phyloP scores from a whole-genome alignment of 1,140 invertebrate species.

The honey bee (Apis mellifera) region DNA sequence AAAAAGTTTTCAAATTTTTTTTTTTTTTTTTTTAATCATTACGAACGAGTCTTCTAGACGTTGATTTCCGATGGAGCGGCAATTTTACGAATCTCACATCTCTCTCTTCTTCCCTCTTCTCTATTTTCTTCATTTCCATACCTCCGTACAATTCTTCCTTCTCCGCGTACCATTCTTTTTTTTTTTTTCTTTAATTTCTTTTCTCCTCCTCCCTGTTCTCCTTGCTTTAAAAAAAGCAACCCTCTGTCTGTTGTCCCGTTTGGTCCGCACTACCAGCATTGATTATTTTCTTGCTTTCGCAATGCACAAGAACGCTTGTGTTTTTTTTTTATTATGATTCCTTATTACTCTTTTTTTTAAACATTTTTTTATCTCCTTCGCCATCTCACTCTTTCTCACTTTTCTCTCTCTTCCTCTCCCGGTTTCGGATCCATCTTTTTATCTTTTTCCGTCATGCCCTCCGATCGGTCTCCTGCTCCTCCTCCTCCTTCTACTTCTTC shows the following conservation, averaged over 20 bases:
- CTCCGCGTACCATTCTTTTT: neutral
- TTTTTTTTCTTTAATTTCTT: neutral
- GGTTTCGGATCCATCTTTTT: neutral
- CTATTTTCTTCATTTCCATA: neutral
- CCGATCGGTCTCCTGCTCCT: constrained; percentile 62
- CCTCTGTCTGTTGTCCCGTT: constrained; percentile 75
- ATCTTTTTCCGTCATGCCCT: constrained; percentile 41
- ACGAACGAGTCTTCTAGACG: constrained; percentile 64
- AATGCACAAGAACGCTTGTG: constrained; percentile 68
- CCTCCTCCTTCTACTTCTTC: no score
- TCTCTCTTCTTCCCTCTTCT: neutral
- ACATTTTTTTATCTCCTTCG: constrained; percentile 46
- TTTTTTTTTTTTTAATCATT: constrained; percentile 68
- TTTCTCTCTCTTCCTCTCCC: neutral
- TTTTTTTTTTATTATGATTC: constrained; percentile 69
- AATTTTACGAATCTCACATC: constrained; percentile 52
- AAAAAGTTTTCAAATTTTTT: neutral
- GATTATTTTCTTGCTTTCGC: constrained; percentile 71
- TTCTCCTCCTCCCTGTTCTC: neutral
- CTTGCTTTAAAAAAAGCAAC: constrained; percentile 34
- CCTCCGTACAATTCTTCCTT: neutral
- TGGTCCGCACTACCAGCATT: constrained; percentile 80
- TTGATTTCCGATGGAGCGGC: constrained; percentile 73
- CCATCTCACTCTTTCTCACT: neutral
- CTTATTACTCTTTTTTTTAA: constrained; percentile 55